phyloP scores from a whole-genome alignment of 2,113 vertebrate genomes.

The Malurus melanocephalus region DNA sequence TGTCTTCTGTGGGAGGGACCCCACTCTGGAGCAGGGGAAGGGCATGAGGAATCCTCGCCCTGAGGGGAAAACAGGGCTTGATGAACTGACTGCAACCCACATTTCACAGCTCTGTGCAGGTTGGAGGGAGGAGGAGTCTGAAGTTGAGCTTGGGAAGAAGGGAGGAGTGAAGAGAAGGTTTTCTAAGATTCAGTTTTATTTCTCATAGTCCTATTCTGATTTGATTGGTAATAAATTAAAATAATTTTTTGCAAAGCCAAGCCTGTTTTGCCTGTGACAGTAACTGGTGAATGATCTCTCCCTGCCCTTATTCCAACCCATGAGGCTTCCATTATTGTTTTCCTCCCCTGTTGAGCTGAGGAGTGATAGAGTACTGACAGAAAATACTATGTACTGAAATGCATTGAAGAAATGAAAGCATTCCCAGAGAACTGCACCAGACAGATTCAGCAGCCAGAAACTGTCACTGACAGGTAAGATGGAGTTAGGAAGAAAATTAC shows the following conservation, averaged over 20 bases:
- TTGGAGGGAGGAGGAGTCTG: neutral
- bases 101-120: neutral
- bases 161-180: neutral
- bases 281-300: neutral
- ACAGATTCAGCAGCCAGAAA: neutral
- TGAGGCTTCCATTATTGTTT: neutral
- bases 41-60: neutral
- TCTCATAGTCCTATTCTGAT: neutral
- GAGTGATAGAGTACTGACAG: neutral
- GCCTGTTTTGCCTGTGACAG: neutral
- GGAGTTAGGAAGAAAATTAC: neutral
- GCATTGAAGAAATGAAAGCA: neutral
- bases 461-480: neutral
- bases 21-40: neutral
- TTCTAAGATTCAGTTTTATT: neutral
- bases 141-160: neutral
- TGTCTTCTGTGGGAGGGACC: neutral
- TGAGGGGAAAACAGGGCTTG: neutral
- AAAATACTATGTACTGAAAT: neutral
- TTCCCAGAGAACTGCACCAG: neutral
- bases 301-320: accelerated
- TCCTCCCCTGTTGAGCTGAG: neutral
- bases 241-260: neutral
- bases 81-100: neutral
- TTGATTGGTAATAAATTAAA: neutral